A percentile compares a stretch with the other conserved stretches of the same genome.
phyloP scores from a whole-genome alignment of 2,888 invertebrate species.

The Axea sp. region DNA sequence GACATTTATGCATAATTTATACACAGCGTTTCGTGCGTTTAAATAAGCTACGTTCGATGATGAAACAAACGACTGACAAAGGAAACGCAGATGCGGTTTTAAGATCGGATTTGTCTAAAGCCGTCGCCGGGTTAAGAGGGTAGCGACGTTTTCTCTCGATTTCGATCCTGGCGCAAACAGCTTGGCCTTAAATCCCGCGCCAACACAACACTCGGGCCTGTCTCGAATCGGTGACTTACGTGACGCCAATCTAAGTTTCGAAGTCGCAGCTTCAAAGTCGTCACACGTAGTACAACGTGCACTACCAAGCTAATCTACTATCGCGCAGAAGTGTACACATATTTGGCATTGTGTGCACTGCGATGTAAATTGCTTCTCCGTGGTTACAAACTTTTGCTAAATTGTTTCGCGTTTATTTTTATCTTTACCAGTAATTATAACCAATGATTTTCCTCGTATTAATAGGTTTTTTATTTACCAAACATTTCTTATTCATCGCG shows the following conservation, averaged over 20 bases:
- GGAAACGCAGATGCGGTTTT: conserved; percentile 76
- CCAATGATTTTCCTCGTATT: too few relatives aligned
- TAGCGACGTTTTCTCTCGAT: conserved; percentile 32
- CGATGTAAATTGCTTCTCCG: conserved; percentile 44
- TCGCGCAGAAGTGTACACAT: conserved; percentile 62
- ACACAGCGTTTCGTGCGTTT: background rate
- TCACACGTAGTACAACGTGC: conserved; percentile 66
- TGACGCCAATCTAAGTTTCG: conserved; percentile 75
- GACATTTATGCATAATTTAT: too few relatives aligned
- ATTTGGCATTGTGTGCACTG: conserved; percentile 44
- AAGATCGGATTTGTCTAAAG: conserved; percentile 76
- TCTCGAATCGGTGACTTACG: conserved; percentile 66
- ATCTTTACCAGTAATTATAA: too few relatives aligned
- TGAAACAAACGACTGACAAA: conserved; percentile 22
- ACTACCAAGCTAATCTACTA: conserved; percentile 66
- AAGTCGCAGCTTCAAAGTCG: conserved; percentile 68
- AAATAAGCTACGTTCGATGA: conserved; percentile 8
- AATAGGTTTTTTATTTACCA: too few relatives aligned
- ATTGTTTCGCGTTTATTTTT: too few relatives aligned
- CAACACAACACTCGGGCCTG: conserved; percentile 35
- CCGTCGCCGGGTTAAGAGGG: conserved; percentile 66
- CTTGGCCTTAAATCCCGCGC: conserved; percentile 52
- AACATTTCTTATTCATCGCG: too few relatives aligned
- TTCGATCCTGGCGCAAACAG: conserved; percentile 45
- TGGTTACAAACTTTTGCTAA: conserved; percentile 41